phyloP scores from a whole-genome alignment of 2,888 invertebrate species.

The Onchidella celtica region DNA sequence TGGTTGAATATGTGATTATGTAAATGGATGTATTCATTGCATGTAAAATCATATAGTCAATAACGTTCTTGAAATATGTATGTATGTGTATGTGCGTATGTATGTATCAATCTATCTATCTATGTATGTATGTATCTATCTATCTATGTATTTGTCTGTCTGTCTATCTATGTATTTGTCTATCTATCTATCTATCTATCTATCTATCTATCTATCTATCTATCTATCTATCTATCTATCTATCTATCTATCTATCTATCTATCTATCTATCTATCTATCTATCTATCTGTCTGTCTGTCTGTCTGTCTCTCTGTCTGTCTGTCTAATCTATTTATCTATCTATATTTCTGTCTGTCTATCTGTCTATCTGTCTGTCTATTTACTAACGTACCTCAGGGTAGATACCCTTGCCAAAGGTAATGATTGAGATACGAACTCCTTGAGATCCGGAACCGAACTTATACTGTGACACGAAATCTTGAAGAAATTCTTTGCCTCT shows the following conservation, averaged over 20 bases:
- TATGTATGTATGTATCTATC: too few species aligned
- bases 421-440: slow-evolving; percentile 46
- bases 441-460: slow-evolving; percentile 29
- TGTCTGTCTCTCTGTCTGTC: neutral
- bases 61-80: too few species aligned
- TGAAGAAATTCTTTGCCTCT: slow-evolving; percentile 38
- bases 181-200: slow-evolving; percentile 1
- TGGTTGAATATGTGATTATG: too few species aligned
- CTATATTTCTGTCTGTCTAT: too few species aligned
- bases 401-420: slow-evolving; percentile 48
- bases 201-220: slow-evolving; percentile 1
- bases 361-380: too few species aligned
- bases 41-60: too few species aligned
- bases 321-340: neutral
- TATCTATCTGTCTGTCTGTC: too few species aligned
- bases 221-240: slow-evolving; percentile 1
- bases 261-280: slow-evolving; percentile 1
- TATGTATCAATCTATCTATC: too few species aligned
- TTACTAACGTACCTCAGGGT: slow-evolving; percentile 31
- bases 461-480: slow-evolving; percentile 34
- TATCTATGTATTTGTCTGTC: too few species aligned
- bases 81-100: too few species aligned
- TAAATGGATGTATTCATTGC: too few species aligned
- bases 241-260: slow-evolving; percentile 1
- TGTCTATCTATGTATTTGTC: too few species aligned